These are phyloP conservation scores for Nautilus pompilius DNA, from an alignment of 1,140 invertebrate species.

Conservation along the genomic window DNA sequence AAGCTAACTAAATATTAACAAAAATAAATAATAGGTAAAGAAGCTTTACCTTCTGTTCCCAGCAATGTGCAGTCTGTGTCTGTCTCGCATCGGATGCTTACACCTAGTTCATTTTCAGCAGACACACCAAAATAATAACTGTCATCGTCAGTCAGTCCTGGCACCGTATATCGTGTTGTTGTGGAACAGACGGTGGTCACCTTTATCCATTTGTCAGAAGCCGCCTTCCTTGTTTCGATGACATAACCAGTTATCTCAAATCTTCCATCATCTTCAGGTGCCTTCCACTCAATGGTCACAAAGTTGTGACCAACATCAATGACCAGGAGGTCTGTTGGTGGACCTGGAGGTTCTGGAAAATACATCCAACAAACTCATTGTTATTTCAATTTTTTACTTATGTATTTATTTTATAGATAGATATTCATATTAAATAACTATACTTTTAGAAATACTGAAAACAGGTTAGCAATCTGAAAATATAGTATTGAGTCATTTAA, in stretches of 20 bases:
- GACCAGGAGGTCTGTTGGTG: conserved; percentile 29
- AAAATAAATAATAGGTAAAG: too few relatives aligned
- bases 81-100: conserved; percentile 61
- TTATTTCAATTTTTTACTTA: too few relatives aligned
- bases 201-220: conserved; percentile 22
- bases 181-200: conserved; percentile 19
- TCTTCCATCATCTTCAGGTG: conserved; percentile 86
- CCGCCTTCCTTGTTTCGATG: conserved; percentile 44
- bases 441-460: too few relatives aligned
- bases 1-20: too few relatives aligned
- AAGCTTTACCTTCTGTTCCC: conserved; percentile 27
- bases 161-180: conserved; percentile 70
- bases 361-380: too few relatives aligned
- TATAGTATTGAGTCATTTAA: too few relatives aligned
- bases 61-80: conserved; percentile 27
- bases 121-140: conserved; percentile 94
- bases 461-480: too few relatives aligned
- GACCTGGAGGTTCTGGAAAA: conserved; percentile 23
- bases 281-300: conserved; percentile 90
- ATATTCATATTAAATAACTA: too few relatives aligned
- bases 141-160: conserved; percentile 81
- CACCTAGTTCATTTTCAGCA: conserved; percentile 60
- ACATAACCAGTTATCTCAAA: conserved; percentile 67
- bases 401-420: too few relatives aligned
- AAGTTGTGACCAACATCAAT: conserved; percentile 70